Percentiles rank a stretch among this genome's conserved stretches.
Evolutionary conservation across 2,113 vertebrate species (phyloP).

Genomic region (Ploceus nigricollis): DNA sequence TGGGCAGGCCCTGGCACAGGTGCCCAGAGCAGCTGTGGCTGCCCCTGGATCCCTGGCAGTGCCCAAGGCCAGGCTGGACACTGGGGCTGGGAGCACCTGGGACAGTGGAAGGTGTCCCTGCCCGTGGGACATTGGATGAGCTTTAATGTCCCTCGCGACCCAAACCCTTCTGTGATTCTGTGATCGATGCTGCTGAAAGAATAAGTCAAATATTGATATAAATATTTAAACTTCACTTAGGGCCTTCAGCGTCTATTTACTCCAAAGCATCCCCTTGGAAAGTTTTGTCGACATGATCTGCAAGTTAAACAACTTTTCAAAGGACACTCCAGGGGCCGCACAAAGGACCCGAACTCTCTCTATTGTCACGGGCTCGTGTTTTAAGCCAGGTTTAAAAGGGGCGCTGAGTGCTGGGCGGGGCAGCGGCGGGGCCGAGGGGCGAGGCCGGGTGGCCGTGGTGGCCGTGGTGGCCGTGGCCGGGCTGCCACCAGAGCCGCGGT

Average conservation of each 20-base stretch:
- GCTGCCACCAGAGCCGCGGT: not conserved
- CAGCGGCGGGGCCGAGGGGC: not conserved
- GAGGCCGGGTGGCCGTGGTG: not conserved
- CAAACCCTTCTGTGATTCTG: not conserved
- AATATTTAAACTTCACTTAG: not conserved
- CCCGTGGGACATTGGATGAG: not conserved
- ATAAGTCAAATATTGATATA: not conserved
- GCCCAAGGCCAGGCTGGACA: not conserved
- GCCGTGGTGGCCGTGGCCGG: fast-evolving
- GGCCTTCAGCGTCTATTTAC: constrained; percentile 24
- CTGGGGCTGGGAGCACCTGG: not conserved
- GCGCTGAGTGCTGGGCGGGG: fast-evolving
- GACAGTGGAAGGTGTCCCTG: not conserved
- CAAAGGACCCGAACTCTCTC: not conserved
- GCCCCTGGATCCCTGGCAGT: not conserved
- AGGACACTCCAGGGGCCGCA: not conserved
- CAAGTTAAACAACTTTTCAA: constrained; percentile 59
- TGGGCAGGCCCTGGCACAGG: not conserved
- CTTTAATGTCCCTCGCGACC: not conserved
- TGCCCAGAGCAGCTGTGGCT: not conserved
- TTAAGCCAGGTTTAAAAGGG: not conserved
- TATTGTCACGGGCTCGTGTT: not conserved
- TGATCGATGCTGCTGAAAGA: not conserved
- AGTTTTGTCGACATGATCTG: constrained; percentile 37
- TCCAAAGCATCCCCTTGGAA: constrained; percentile 25